These are phyloP conservation scores for Hystrix cristata DNA, from an alignment of 2,113 vertebrate species.

Conservation along the genomic window DNA sequence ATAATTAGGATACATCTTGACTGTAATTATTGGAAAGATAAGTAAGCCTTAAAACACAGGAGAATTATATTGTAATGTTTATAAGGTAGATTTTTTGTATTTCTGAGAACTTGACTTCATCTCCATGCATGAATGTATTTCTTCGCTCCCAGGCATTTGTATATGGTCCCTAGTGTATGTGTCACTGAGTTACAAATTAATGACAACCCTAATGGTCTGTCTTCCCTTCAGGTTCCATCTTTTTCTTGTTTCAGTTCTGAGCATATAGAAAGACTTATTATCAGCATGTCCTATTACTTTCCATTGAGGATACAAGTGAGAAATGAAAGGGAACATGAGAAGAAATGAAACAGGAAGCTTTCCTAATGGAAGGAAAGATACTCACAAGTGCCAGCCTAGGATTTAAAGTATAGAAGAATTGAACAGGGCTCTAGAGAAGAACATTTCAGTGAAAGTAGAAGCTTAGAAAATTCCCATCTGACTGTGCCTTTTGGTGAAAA, in stretches of 20 bases:
- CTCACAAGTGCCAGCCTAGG: background rate
- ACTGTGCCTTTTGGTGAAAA: conserved; percentile 8
- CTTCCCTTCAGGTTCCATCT: background rate
- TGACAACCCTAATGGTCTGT: background rate
- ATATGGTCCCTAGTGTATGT: background rate
- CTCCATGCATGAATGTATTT: background rate
- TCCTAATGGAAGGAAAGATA: background rate
- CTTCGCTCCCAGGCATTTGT: background rate
- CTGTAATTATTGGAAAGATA: background rate
- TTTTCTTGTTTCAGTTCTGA: background rate
- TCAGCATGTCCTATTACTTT: background rate
- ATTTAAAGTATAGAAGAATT: background rate
- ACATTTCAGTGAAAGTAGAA: background rate
- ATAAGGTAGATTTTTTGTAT: background rate
- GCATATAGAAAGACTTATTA: background rate
- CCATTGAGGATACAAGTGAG: background rate
- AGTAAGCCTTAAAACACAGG: background rate
- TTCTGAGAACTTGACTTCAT: conserved; percentile 8
- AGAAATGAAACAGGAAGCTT: background rate
- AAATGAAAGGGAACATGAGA: conserved; percentile 23
- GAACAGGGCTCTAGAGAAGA: background rate
- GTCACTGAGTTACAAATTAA: background rate
- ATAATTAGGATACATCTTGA: background rate
- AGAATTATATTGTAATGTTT: background rate
- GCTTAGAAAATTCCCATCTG: background rate